These are phyloP conservation scores for Rhinichthys klamathensis DNA, from an alignment of 2,113 vertebrate species.

Conservation along the genomic window DNA sequence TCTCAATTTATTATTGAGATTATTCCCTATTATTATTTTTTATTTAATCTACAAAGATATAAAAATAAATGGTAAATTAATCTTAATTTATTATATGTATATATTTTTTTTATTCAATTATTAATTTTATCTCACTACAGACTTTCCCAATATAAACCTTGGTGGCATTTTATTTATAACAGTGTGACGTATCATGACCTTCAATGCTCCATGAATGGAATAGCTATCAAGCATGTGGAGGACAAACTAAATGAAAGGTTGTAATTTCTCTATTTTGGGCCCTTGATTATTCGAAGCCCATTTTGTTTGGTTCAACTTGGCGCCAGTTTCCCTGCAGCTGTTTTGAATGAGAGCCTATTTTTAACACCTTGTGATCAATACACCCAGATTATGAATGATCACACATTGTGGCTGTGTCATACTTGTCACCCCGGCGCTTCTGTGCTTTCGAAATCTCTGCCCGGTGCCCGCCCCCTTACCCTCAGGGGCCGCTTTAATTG, in stretches of 20 bases:
- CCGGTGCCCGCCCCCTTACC: conserved; percentile 19
- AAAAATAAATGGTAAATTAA: no score
- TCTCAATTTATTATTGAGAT: no score
- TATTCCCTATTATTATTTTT: no score
- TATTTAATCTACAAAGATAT: no score
- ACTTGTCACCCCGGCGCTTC: conserved; percentile 17
- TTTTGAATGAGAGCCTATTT: conserved; percentile 59
- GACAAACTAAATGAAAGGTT: background rate
- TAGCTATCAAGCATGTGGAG: background rate
- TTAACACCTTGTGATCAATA: conserved; percentile 56
- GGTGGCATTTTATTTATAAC: background rate
- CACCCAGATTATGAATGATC: conserved; percentile 57
- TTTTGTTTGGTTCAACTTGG: conserved; percentile 24
- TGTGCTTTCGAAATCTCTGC: conserved; percentile 35
- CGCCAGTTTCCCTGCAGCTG: conserved; percentile 43
- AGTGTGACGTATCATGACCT: background rate
- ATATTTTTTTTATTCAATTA: background rate
- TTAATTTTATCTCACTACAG: background rate
- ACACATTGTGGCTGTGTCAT: conserved; percentile 37
- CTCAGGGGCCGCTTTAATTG: conserved; percentile 70
- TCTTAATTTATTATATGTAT: no score
- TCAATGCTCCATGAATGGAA: background rate
- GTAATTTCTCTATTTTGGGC: background rate
- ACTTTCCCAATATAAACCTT: background rate
- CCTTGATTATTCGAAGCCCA: background rate